Base-by-base conservation (phyloP, 2,113 vertebrate species). In the Lynx canadensis region DNA sequence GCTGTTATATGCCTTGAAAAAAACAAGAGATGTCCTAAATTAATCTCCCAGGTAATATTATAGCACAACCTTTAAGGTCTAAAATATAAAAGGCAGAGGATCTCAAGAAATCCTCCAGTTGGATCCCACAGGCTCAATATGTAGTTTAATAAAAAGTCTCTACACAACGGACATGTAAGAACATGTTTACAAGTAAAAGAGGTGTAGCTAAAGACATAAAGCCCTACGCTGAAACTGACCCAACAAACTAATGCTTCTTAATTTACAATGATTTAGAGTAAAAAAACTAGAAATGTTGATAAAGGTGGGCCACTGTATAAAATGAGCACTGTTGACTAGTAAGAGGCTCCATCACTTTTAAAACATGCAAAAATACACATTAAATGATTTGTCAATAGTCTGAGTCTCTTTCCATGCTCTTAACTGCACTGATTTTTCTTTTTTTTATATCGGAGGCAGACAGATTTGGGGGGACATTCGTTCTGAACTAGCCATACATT, bases 1-100 rank as follows among this genome's bases (percentile, higher is more conserved):
- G 99, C 99, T 85, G 99, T 98, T 85, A 98, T 96, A 74, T 96
- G 98, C 97, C 99, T 99, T 97, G 31, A 66, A 36, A 92, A 27
- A n/a, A 63, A 88, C 31, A 90, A 83, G 60, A 88, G 73, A 48
- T 50, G 10, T 69, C 48, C 71, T 91, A 83, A 89, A 68, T 95
- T 83, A 90, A 79, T 94, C 65, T 81, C 65, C 92, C 69, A 95
- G 52, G 21, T 95, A 97, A 52, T 52, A 86, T 5, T 38, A 91
- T 4, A 84, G 11, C 33, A 57, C 5, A 83, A 83, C 18, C 16
- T 45, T 91, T 25, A 45, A 10, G 13, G 66, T 79, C 87, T 68
- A 86, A 96, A 96, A 97, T 33, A 48, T 33, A 60, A 79, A 88
- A 90, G 36, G 7, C 55, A 93, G 0, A 83, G 60, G 69, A 69